Conservation (phyloP, 2,113 vertebrate species). For the Rhabdornis inornatus region DNA sequence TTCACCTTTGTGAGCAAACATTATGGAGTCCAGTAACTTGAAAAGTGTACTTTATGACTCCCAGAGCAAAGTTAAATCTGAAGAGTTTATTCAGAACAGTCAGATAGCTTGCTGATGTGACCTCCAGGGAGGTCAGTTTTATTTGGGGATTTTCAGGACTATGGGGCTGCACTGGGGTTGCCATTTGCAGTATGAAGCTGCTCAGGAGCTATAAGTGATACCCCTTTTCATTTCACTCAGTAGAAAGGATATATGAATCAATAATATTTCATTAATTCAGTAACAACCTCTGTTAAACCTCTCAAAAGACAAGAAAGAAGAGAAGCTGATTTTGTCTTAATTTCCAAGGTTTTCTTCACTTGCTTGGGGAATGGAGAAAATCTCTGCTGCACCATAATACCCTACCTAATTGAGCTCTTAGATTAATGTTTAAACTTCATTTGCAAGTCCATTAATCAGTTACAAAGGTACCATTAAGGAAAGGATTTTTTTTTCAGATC, state of each 20-base stretch:
- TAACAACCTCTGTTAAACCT: slow-evolving; percentile 39
- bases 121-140: background rate
- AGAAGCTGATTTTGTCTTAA: slow-evolving; percentile 39
- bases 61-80: background rate
- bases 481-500: background rate
- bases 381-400: slow-evolving; percentile 36
- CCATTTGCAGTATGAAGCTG: background rate
- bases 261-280: slow-evolving; percentile 57
- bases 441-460: slow-evolving; percentile 67
- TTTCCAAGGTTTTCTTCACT: slow-evolving; percentile 21
- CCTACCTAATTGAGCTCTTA: slow-evolving; percentile 57
- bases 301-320: slow-evolving; percentile 37
- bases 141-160: background rate
- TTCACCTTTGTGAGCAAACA: background rate
- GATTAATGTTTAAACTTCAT: slow-evolving; percentile 69
- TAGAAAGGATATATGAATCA: slow-evolving; percentile 23
- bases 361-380: slow-evolving; percentile 33
- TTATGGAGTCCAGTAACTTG: background rate
- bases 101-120: background rate
- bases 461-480: slow-evolving; percentile 48
- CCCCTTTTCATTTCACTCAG: background rate
- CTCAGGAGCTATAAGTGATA: background rate
- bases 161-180: background rate
- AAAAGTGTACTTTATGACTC: background rate
- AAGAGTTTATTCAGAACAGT: background rate